phyloP scores from a whole-genome alignment of 2,113 vertebrate genomes.

The Neolamprologus devosi region DNA sequence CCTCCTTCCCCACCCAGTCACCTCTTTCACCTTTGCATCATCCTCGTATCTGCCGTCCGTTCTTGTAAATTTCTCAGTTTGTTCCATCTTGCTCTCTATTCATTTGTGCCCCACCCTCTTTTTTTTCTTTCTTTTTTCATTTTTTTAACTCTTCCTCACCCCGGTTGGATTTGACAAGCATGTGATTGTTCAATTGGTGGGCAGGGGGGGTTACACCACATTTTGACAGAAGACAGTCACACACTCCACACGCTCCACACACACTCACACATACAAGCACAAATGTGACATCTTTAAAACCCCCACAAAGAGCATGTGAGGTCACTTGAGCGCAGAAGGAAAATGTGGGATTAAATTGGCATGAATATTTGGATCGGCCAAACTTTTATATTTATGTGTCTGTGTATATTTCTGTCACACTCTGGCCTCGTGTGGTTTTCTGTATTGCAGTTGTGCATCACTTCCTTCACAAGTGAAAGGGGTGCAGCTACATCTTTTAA shows the following conservation, averaged over 20 bases:
- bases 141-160: neutral
- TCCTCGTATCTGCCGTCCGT: constrained; percentile 51
- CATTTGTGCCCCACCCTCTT: neutral
- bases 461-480: constrained; percentile 29
- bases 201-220: constrained; percentile 9
- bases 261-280: constrained; percentile 66
- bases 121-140: neutral
- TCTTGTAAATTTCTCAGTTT: constrained; percentile 51
- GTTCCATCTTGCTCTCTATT: constrained; percentile 23
- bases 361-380: constrained; percentile 45
- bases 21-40: constrained; percentile 26
- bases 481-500: constrained; percentile 63
- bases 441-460: constrained; percentile 47
- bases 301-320: neutral
- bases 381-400: constrained; percentile 69
- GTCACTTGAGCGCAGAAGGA: neutral
- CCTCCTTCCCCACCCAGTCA: neutral
- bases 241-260: constrained; percentile 33
- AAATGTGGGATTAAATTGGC: constrained; percentile 47
- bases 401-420: constrained; percentile 69
- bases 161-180: constrained; percentile 46
- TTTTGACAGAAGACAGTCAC: constrained; percentile 52
- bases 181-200: constrained; percentile 26
- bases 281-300: constrained; percentile 49
- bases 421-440: constrained; percentile 57